Percentiles rank a stretch among this genome's conserved stretches.
Evolutionary conservation across 2,113 vertebrate genomes (phyloP).

Genomic region (Microcebus lehilahytsara): DNA sequence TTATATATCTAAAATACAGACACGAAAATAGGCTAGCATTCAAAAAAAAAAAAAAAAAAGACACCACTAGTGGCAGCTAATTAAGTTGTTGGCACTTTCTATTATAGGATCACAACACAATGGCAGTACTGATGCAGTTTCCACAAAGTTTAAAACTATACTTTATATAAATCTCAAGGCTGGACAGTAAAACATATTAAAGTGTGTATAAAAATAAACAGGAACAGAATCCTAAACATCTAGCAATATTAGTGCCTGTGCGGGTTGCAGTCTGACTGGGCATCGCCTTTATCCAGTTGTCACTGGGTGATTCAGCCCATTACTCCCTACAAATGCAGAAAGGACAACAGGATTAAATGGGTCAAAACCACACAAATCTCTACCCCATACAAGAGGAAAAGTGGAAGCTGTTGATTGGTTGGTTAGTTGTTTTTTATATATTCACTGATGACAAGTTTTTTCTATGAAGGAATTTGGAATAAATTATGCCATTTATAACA

Average conservation of each 20-base stretch:
- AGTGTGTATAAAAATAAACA: neutral
- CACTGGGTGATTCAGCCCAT: too few relatives aligned
- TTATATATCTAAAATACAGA: neutral
- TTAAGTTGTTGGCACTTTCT: neutral
- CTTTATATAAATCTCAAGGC: neutral
- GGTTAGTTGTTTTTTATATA: neutral
- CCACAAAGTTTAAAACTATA: neutral
- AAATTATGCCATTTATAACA: neutral
- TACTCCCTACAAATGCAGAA: neutral
- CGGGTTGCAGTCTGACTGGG: too few relatives aligned
- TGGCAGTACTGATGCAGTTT: neutral
- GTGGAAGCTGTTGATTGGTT: neutral
- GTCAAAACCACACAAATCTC: neutral
- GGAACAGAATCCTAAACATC: neutral
- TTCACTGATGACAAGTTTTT: neutral
- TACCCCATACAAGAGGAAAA: neutral
- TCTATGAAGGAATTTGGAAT: neutral
- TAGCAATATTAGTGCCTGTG: rapidly evolving
- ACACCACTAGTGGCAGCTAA: neutral
- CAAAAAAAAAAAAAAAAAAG: too few relatives aligned
- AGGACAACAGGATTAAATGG: too few relatives aligned
- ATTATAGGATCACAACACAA: neutral
- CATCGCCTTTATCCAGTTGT: neutral
- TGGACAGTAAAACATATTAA: neutral
- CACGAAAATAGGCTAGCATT: neutral